Conservation (phyloP, 2,888 invertebrate genomes). For the Drosophila neutralis region DNA sequence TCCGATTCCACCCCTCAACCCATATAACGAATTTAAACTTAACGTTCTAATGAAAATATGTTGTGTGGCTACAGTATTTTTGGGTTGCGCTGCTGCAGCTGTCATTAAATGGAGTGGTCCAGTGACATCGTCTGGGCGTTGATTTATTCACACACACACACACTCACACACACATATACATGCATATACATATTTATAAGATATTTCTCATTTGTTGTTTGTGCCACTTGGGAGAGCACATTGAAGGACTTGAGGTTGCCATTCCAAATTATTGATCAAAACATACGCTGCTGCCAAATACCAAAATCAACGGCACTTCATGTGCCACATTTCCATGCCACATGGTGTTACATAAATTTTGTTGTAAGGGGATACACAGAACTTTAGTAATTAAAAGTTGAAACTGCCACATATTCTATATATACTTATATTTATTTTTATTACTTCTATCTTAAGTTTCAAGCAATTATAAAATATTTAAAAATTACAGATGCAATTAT, state of each 20-base stretch:
- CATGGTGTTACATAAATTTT: neutral
- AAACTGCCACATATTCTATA: neutral
- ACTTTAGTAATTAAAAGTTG: neutral
- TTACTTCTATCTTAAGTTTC: too few species aligned
- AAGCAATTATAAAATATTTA: neutral
- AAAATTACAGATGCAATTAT: neutral
- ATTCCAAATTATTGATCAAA: conserved; percentile 62
- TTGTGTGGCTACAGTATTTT: conserved; percentile 69
- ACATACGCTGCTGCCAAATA: conserved; percentile 51
- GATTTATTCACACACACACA: conserved; percentile 56
- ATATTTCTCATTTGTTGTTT: conserved; percentile 45
- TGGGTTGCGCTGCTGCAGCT: conserved; percentile 53
- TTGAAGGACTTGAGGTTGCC: conserved; percentile 53
- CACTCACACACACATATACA: conserved; percentile 11
- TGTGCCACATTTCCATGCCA: conserved; percentile 22
- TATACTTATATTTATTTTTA: neutral
- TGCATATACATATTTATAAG: conserved; percentile 45
- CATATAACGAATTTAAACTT: conserved; percentile 35
- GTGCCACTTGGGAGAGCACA: conserved; percentile 34
- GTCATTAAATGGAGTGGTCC: conserved; percentile 70
- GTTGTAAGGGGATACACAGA: neutral
- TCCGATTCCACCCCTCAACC: neutral
- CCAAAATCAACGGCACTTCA: conserved; percentile 40
- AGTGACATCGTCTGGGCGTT: conserved; percentile 41
- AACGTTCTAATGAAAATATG: conserved; percentile 70